Conservation (phyloP, 2,113 vertebrate genomes). For the Leiothrix lutea region DNA sequence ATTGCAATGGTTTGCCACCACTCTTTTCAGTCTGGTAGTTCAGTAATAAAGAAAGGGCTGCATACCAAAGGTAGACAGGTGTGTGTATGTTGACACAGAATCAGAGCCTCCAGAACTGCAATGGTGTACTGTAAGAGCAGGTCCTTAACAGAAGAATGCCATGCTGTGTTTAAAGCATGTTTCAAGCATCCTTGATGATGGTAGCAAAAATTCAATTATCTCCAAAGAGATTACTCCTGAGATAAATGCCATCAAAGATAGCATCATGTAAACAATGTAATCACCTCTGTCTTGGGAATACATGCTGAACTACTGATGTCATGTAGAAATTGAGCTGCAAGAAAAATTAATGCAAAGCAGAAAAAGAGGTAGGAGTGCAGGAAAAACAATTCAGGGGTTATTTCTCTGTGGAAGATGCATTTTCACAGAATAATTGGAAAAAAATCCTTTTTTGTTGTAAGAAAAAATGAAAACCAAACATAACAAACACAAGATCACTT, state of each 20-base stretch:
- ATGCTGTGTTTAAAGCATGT: background rate
- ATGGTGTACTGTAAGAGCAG: background rate
- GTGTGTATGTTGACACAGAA: background rate
- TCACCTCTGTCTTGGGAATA: background rate
- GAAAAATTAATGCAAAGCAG: background rate
- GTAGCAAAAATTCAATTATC: background rate
- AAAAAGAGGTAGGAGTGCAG: fast-evolving
- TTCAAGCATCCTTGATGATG: background rate
- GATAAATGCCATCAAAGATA: background rate
- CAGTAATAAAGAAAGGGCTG: background rate
- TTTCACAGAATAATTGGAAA: background rate
- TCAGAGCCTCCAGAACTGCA: background rate
- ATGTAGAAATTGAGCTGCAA: background rate
- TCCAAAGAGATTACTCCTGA: background rate
- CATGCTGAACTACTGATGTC: background rate
- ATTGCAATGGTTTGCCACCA: background rate
- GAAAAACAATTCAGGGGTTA: background rate
- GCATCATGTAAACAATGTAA: background rate
- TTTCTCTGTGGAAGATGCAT: background rate
- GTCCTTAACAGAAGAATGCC: background rate
- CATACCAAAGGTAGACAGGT: background rate
- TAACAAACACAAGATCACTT: background rate
- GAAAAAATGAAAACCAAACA: background rate
- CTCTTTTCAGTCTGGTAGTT: background rate
- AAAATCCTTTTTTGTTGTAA: background rate